Evolutionary conservation across 2,797 vertebrate genomes (phyloP), one percentile per base, ranked within the genome.

Genomic region (Spizella passerina): DNA sequence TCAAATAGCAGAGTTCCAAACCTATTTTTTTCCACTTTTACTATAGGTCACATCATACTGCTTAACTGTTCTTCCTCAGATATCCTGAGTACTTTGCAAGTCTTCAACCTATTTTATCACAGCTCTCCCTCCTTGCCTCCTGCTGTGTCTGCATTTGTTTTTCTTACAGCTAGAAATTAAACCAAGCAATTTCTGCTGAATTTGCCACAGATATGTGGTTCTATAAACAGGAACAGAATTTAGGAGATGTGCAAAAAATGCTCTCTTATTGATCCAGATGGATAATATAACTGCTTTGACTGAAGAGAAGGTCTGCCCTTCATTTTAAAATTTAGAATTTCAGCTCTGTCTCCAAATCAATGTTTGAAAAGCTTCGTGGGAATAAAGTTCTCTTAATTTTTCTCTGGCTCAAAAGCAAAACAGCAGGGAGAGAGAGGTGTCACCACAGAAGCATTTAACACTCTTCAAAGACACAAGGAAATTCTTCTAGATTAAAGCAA

Each of bases 111-210:
- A 0, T 82, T 86, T 80, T 59, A 50, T 82, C 56, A 47, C 24
- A 59, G 10, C 15, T 49, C 21, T n/a, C 49, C 29, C 30, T 76
- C n/a, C 38, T 59, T 66, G 24, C 15, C 53, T 88, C 66, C 59
- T 78, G 46, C 72, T 64, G n/a, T 6, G 4, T 69, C 50, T 86
- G 61, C 41, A 8, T 79, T 90, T 91, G 69, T 60, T 94, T 78
- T 88, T 59, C 57, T 82, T 60, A n/a, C 34, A 85, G 47, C 19
- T 55, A 53, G 82, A 87, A 87, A 91, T 95, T 46, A 86, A 93
- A 52, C 57, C 71, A 47, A 59, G 65, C 7, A 5, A 30, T 64
- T 88, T 92, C 65, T 63, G 61, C 34, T 77, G 66, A 43, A 68
- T 87, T 59, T 76, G 38, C 46, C 30, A 29, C 4, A 0, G 50